A percentile compares a stretch with the other conserved stretches of the same genome.
Evolutionary conservation across 2,888 invertebrate genomes (phyloP).

Genomic region (Meteorus cinctellus): DNA sequence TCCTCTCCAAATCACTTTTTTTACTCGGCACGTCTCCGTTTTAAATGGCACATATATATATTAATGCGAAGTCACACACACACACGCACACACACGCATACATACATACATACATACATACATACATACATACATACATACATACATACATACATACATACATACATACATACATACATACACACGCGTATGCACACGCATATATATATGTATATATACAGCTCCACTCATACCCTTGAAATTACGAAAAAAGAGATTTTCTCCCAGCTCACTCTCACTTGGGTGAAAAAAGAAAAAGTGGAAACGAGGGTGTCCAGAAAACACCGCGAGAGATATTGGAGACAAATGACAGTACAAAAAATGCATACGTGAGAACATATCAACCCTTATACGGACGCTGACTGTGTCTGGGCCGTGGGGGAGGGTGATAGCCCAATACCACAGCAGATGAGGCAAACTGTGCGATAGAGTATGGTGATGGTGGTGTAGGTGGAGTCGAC

Average conservation of each 20-base stretch:
- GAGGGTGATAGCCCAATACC: neutral
- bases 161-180: neutral
- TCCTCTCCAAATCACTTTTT: conserved; percentile 60
- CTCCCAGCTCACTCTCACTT: conserved; percentile 31
- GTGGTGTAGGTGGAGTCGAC: conserved; percentile 28
- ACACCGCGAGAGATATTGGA: conserved; percentile 69
- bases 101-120: neutral
- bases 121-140: neutral
- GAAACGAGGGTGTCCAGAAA: conserved; percentile 46
- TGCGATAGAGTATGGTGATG: conserved; percentile 27
- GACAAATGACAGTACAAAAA: conserved; percentile 73
- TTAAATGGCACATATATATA: conserved; percentile 30
- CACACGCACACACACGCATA: too few relatives aligned
- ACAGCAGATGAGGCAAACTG: conserved; percentile 17
- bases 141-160: too few relatives aligned
- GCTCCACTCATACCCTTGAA: conserved; percentile 50
- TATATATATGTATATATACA: too few relatives aligned
- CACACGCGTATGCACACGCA: too few relatives aligned
- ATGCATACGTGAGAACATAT: conserved; percentile 66
- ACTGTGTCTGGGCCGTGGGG: neutral
- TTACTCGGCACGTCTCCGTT: conserved; percentile 67
- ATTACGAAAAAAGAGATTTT: neutral
- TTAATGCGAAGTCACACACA: neutral
- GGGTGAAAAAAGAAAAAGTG: neutral
- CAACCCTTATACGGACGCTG: conserved; percentile 44